A percentile compares a stretch with the other conserved stretches of the same genome.
phyloP scores from a whole-genome alignment of 2,797 vertebrate species.

The Galago senegalensis region DNA sequence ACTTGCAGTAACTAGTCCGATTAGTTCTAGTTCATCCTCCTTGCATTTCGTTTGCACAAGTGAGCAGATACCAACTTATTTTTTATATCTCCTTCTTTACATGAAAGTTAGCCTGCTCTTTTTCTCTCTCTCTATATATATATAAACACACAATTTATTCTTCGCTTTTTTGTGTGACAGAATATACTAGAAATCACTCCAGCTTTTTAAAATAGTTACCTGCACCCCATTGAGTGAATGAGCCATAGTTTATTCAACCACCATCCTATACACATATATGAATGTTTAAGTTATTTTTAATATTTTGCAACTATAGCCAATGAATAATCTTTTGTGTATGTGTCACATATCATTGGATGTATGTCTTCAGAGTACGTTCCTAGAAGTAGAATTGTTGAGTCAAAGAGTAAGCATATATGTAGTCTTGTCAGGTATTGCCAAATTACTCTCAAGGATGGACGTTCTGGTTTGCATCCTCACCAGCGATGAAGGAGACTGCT shows the following conservation, averaged over 20 bases:
- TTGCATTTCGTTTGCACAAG: background rate
- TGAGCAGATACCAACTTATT: background rate
- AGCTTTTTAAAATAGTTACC: background rate
- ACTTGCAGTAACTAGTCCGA: background rate
- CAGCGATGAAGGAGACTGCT: background rate
- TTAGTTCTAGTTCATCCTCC: background rate
- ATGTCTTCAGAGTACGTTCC: background rate
- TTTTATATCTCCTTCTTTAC: background rate
- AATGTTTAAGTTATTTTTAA: constrained; percentile 14
- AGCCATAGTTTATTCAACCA: background rate
- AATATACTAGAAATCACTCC: background rate
- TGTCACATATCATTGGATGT: background rate
- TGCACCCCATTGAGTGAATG: background rate
- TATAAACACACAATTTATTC: background rate
- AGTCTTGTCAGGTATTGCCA: background rate
- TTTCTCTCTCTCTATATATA: no score
- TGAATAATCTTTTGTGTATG: background rate
- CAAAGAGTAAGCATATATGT: background rate
- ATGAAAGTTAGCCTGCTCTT: background rate
- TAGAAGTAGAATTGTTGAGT: background rate
- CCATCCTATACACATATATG: background rate
- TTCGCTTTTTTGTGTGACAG: background rate
- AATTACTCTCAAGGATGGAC: background rate
- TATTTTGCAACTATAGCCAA: background rate
- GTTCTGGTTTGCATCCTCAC: background rate